Evolutionary conservation across 2,888 invertebrate genomes (phyloP).

Genomic region (Idaea straminata): DNA sequence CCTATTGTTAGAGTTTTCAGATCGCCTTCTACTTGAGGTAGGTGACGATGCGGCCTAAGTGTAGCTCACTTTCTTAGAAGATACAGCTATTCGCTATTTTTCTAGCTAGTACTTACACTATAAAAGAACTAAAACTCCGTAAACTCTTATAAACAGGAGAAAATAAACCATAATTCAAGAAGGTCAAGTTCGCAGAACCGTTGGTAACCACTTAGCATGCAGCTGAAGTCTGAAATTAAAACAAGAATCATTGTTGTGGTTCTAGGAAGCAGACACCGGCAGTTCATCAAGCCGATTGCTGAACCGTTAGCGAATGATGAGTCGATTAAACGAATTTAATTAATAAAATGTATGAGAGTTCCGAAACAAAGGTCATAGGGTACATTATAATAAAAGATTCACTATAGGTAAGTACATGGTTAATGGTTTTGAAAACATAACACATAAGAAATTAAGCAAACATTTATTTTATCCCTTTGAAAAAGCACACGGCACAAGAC

Average conservation of each 20-base stretch:
- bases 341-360: neutral
- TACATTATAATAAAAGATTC: neutral
- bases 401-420: too few relatives aligned
- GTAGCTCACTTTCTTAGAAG: neutral
- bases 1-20: too few relatives aligned
- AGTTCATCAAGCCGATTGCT: neutral
- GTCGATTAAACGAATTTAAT: neutral
- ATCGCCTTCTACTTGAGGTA: too few relatives aligned
- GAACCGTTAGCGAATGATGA: neutral
- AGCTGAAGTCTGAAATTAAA: constrained; percentile 34
- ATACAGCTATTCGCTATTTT: neutral
- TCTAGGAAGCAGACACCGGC: constrained; percentile 42
- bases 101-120: neutral
- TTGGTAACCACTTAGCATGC: neutral
- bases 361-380: neutral
- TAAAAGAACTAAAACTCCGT: neutral
- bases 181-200: constrained; percentile 6
- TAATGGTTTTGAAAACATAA: too few relatives aligned
- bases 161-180: neutral
- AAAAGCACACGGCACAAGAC: too few relatives aligned
- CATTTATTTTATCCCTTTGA: too few relatives aligned
- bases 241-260: constrained; percentile 50
- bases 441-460: too few relatives aligned
- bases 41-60: too few relatives aligned
- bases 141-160: neutral